phyloP scores from a whole-genome alignment of 2,113 vertebrate species.

The Psettodes erumei region DNA sequence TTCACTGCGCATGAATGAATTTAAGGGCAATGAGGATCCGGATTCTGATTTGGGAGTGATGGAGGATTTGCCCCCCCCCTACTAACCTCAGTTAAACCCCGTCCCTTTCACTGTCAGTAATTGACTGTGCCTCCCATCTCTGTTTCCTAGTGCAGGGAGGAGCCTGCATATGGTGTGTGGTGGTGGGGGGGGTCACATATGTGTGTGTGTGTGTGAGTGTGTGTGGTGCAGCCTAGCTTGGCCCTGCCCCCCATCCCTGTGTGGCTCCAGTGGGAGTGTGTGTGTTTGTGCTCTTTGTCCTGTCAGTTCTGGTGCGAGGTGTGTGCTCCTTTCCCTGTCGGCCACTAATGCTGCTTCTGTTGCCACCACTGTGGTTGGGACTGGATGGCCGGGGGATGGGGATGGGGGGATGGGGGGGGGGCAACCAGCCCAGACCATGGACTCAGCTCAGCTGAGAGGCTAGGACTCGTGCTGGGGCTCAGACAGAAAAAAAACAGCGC shows the following conservation, averaged over 20 bases:
- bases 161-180: conserved; percentile 58
- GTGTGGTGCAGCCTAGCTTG: conserved; percentile 67
- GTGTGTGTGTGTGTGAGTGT: conserved; percentile 57
- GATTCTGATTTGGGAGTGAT: conserved; percentile 37
- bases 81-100: conserved; percentile 30
- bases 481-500: conserved; percentile 34
- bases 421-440: conserved; percentile 22
- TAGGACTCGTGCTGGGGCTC: conserved; percentile 22
- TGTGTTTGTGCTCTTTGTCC: conserved; percentile 79
- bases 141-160: conserved; percentile 70
- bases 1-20: conserved; percentile 46
- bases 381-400: not conserved
- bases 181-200: conserved; percentile 35
- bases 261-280: conserved; percentile 65
- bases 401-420: not conserved
- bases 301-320: conserved; percentile 65
- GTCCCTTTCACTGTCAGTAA: conserved; percentile 64
- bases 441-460: conserved; percentile 27
- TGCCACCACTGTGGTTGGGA: conserved; percentile 15
- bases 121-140: conserved; percentile 68
- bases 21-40: conserved; percentile 10
- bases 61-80: conserved; percentile 21
- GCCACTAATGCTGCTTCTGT: conserved; percentile 21
- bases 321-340: conserved; percentile 59
- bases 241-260: conserved; percentile 66